Evolutionary conservation across 2,888 invertebrate genomes (phyloP).

Genomic region (Itoplectis maculator): DNA sequence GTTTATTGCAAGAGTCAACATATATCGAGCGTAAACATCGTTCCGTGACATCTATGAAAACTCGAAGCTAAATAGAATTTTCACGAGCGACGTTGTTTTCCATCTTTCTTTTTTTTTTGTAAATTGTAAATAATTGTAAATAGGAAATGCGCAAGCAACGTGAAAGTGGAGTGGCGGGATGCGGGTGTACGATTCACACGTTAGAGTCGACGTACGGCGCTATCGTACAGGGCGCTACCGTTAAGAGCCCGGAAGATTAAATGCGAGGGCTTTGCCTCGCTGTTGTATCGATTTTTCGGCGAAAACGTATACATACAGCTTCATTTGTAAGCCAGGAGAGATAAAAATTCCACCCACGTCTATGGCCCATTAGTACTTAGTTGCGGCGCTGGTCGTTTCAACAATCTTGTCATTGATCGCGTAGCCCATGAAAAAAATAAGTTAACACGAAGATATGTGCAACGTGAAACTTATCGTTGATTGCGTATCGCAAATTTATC

Average conservation of each 20-base stretch:
- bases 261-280: conserved; percentile 6
- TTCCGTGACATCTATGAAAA: neutral
- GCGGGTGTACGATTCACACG: conserved; percentile 12
- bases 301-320: conserved; percentile 24
- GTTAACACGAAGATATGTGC: too few species aligned
- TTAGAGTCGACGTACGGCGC: conserved; percentile 11
- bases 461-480: too few species aligned
- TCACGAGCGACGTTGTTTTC: neutral
- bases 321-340: conserved; percentile 27
- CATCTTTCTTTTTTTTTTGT: neutral
- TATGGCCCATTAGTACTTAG: conserved; percentile 30
- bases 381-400: conserved; percentile 47
- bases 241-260: conserved; percentile 34
- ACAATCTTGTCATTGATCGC: conserved; percentile 48
- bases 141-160: too few species aligned
- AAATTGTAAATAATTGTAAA: neutral
- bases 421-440: neutral
- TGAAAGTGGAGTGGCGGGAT: neutral
- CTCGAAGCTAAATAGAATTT: neutral
- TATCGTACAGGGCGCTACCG: conserved; percentile 1
- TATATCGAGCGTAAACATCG: neutral
- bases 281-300: conserved; percentile 41
- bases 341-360: conserved; percentile 63
- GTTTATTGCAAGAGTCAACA: neutral
- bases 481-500: too few species aligned